A percentile compares a stretch with the other conserved stretches of the same genome.
Evolutionary conservation across 2,113 vertebrate genomes (phyloP).

Genomic region (Sander vitreus): DNA sequence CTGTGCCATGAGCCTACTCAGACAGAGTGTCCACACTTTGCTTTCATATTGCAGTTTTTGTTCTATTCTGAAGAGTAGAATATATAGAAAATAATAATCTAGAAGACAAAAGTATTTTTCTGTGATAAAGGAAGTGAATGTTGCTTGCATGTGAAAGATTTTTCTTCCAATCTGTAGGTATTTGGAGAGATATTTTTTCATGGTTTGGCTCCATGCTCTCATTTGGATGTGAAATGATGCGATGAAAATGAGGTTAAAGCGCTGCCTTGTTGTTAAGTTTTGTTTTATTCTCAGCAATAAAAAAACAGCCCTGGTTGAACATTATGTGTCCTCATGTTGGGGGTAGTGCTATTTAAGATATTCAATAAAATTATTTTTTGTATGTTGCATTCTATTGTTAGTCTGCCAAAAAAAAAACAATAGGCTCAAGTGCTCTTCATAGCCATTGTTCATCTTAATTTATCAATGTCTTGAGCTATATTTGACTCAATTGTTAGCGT

Average conservation of each 20-base stretch:
- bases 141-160: neutral
- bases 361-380: conserved; percentile 3
- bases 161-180: conserved; percentile 19
- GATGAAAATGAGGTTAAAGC: conserved; percentile 44
- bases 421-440: neutral
- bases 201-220: conserved; percentile 51
- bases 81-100: neutral
- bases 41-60: conserved; percentile 7
- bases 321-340: conserved; percentile 5
- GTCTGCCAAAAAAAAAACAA: neutral
- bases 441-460: neutral
- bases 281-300: conserved; percentile 29
- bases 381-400: neutral
- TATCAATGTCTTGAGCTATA: neutral
- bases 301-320: conserved; percentile 8
- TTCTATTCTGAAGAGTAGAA: neutral
- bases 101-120: neutral
- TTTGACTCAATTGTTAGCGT: neutral
- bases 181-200: conserved; percentile 21
- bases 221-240: conserved; percentile 55
- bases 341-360: conserved; percentile 23
- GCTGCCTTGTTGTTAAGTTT: conserved; percentile 30
- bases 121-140: neutral
- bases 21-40: conserved; percentile 6
- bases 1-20: conserved; percentile 25